phyloP scores from a whole-genome alignment of 2,113 vertebrate species.

The Oenanthe oenanthe region DNA sequence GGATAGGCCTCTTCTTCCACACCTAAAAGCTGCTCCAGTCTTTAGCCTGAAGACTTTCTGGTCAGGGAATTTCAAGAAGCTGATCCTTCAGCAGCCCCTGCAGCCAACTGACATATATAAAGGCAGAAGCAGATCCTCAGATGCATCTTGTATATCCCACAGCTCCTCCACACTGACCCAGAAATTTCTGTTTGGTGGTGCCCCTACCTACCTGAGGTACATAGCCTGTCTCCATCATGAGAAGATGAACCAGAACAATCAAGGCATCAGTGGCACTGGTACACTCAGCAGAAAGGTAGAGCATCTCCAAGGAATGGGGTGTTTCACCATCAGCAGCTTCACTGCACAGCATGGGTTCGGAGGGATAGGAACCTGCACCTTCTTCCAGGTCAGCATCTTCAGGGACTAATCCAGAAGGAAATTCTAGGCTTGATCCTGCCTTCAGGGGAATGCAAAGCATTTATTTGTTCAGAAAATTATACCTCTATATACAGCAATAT shows the following conservation, averaged over 20 bases:
- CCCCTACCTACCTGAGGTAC: constrained; percentile 86
- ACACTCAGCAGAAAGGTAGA: constrained; percentile 80
- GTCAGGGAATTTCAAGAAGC: neutral
- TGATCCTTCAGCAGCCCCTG: neutral
- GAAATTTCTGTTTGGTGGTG: neutral
- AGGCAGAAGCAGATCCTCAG: neutral
- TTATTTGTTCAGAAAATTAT: neutral
- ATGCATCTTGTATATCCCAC: neutral
- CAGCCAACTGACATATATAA: neutral
- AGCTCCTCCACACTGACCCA: neutral
- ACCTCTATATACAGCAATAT: neutral
- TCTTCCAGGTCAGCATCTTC: constrained; percentile 66
- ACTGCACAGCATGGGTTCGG: constrained; percentile 90
- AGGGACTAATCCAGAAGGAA: constrained; percentile 43
- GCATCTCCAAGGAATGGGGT: constrained; percentile 86
- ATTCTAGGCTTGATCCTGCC: constrained; percentile 63
- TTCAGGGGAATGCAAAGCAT: constrained; percentile 44
- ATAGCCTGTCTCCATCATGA: constrained; percentile 94
- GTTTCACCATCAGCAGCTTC: constrained; percentile 84
- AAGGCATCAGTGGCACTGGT: constrained; percentile 80
- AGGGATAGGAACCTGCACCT: constrained; percentile 48
- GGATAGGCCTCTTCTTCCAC: neutral
- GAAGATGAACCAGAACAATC: constrained; percentile 82
- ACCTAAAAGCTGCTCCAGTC: neutral
- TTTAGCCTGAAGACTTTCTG: neutral